Base-by-base conservation (phyloP, 2,113 vertebrate genomes). In the Plestiodon gilberti region DNA sequence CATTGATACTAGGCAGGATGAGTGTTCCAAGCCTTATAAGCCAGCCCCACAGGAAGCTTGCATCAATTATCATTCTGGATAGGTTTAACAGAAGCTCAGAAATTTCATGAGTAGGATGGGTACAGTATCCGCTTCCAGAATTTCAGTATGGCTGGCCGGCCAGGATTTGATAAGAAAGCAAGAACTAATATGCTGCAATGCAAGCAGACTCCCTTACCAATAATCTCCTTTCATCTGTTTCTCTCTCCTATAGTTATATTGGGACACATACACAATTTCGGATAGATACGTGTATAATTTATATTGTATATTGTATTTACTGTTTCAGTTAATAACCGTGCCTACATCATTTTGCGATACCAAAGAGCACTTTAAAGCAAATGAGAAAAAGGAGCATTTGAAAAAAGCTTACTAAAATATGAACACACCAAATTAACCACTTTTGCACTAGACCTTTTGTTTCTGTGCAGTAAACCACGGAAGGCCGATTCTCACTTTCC, bases 131-230 rank as follows among this genome's bases (percentile, higher is more conserved):
- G 33, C n/a, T 93, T 38, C 43, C 65, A 73, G 59, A 40, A 9
- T 1, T 52, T 89, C 71, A 43, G 1, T 78, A 83, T 85, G 28
- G 67, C 70, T 83, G 38, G 4, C 23, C 90, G 52, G 79, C 48
- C 8, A 18, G 73, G 69, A 87, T 89, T 91, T 76, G 52, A 89
- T 81, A 93, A 78, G 79, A 35, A 87, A 90, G 83, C 52, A 90
- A 64, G 78, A 86, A 89, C 70, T 85, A 89, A 77, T 2, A 14
- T 82, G 3, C 81, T 78, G 18, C 87, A 88, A 87, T 90, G 23
- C 38, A 38, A 61, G 28, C 76, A 71, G 70, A 88, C 67, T 78
- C 71, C 87, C 2, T 89, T 91, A 38, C 78, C 85, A 52, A 80
- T 83, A 81, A 75, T 71, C 6, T 91, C 23, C 74, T 90, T n/a